Base-by-base conservation (phyloP, 2,797 vertebrate genomes). In the Premnoplex brunnescens region DNA sequence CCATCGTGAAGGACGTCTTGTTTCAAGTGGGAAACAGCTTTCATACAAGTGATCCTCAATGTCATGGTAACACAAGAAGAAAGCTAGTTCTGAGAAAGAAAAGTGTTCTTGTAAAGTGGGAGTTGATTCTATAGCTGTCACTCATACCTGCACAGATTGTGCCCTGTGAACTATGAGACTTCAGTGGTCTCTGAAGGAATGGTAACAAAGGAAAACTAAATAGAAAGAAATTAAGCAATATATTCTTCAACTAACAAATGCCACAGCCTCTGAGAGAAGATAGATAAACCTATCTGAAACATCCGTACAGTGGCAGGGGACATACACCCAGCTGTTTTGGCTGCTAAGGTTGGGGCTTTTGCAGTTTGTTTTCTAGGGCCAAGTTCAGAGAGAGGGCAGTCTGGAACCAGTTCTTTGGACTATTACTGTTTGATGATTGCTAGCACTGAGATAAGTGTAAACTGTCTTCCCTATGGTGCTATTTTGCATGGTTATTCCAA, bases 1-100 rank as follows among this genome's bases (percentile, higher is more conserved):
- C 44, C 24, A 21, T 93, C 72, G 54, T 74, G 78, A 95, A 95
- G 81, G 77, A 93, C 86, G 74, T 30, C 36, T 76, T 91, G 44
- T 93, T 88, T 89, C 55, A 87, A 94, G 93, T 74, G 52, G 48
- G 58, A 94, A 94, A 71, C 23, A 83, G 36, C 46, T 91, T 89
- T 96, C 62, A 75, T 80, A 83, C 46, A 84, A 91, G 72, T 85
- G 62, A 89, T 91, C 46, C 85, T 83, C 72, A 94, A 58, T 89
- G 91, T 91, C 91, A 92, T 62, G 64, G 95, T 75, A 93, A 96
- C 64, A 6, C 30, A 67, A 85, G 44, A 91, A 78, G 39, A 92
- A 90, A 80, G 20, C 15, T 54, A 64, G 32, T 84, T 91, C 49
- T 92, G 62, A 49, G 78, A 72, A 76, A 81, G 30, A 56, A 44